Conservation (phyloP, 2,113 vertebrate genomes). For the Cyprinodon brontotheroides region DNA sequence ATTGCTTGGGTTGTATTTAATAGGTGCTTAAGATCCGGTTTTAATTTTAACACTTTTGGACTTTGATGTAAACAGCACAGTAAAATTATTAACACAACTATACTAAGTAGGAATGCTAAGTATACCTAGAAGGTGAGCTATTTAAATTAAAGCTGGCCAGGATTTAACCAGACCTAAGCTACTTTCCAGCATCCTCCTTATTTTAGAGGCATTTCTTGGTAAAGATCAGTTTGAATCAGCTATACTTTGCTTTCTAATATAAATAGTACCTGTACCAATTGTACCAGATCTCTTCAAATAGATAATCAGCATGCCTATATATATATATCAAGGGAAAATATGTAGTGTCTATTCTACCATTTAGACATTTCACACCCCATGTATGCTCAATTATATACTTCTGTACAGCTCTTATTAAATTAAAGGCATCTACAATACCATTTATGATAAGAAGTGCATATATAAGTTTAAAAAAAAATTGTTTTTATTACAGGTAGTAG, state of each 20-base stretch:
- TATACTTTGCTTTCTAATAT: background rate
- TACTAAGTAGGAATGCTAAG: background rate
- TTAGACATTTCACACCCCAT: too few relatives aligned
- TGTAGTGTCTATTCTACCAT: too few relatives aligned
- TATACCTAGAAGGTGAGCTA: background rate
- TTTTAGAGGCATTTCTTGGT: background rate
- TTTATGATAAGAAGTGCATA: too few relatives aligned
- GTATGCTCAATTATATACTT: too few relatives aligned
- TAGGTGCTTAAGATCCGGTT: background rate
- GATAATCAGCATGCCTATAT: background rate
- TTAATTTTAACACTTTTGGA: background rate
- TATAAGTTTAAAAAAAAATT: too few relatives aligned
- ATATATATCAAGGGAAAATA: background rate
- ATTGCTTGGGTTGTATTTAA: background rate
- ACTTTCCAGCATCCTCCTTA: constrained; percentile 30
- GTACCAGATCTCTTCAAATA: background rate
- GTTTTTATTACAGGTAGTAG: too few relatives aligned
- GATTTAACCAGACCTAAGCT: constrained; percentile 16
- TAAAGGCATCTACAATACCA: too few relatives aligned
- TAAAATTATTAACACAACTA: background rate
- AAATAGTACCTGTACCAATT: background rate
- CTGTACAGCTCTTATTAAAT: too few relatives aligned
- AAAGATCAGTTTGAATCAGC: background rate
- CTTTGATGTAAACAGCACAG: background rate
- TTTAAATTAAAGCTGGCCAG: constrained; percentile 11